A percentile compares a stretch with the other conserved stretches of the same genome.
phyloP scores from a whole-genome alignment of 2,797 vertebrate species.

The Mus minutoides region DNA sequence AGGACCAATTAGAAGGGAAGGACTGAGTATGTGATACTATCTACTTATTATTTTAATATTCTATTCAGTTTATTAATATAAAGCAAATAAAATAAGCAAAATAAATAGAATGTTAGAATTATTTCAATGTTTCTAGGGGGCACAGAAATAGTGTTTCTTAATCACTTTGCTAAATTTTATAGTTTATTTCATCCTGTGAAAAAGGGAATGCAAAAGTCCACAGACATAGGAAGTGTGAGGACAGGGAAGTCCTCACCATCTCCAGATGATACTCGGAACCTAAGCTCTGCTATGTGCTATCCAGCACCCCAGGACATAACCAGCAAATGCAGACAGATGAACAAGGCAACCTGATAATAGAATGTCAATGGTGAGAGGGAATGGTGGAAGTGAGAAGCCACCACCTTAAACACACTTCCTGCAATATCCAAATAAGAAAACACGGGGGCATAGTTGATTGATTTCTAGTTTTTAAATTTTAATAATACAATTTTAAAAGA shows the following conservation, averaged over 20 bases:
- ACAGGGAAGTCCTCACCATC: background rate
- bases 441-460: background rate
- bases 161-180: background rate
- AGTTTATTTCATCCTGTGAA: slow-evolving; percentile 6
- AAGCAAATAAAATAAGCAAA: background rate
- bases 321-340: background rate
- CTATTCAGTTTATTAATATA: background rate
- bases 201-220: background rate
- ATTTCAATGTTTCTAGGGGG: background rate
- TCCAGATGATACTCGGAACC: background rate
- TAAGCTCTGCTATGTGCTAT: background rate
- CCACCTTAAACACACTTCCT: background rate
- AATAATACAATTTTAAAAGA: slow-evolving; percentile 22
- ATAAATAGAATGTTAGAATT: slow-evolving; percentile 26
- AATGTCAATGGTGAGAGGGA: background rate
- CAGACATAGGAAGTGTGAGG: background rate
- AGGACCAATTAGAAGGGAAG: background rate
- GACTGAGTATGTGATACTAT: background rate
- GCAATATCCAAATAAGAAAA: background rate
- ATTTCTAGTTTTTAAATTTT: slow-evolving; percentile 14
- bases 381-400: background rate
- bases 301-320: background rate
- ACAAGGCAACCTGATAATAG: background rate
- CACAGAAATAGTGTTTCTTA: slow-evolving; percentile 7
- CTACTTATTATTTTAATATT: slow-evolving; percentile 57